A percentile compares a stretch with the other conserved stretches of the same genome.
These are phyloP conservation scores for Heliconius congener DNA, from an alignment of 1,140 invertebrate species.

Conservation along the genomic window DNA sequence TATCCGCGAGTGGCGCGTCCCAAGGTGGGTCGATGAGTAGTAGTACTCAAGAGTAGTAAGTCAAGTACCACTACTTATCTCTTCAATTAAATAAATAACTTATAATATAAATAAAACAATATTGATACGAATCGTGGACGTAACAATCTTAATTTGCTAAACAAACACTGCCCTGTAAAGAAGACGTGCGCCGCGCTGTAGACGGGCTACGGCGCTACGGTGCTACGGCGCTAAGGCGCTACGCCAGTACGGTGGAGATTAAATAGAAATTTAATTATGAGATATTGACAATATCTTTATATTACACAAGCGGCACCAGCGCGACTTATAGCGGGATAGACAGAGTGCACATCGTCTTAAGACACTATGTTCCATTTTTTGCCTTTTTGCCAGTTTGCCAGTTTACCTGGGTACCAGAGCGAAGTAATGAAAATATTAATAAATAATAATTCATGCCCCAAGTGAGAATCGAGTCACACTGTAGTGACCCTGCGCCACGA, in stretches of 20 bases:
- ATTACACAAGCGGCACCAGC: too few relatives aligned
- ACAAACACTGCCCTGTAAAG: slow-evolving; percentile 18
- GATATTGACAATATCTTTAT: not conserved
- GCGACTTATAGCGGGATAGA: too few relatives aligned
- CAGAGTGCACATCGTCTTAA: not conserved
- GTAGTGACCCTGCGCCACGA: not conserved
- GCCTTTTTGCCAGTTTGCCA: too few relatives aligned
- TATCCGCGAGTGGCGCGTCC: too few relatives aligned
- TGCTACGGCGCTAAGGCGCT: slow-evolving; percentile 24
- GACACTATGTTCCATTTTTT: not conserved
- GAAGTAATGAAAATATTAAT: too few relatives aligned
- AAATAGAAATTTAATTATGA: not conserved
- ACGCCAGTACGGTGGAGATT: not conserved
- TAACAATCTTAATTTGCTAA: slow-evolving; percentile 27
- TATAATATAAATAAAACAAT: not conserved
- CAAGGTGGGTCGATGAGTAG: too few relatives aligned
- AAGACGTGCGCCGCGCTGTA: slow-evolving; percentile 30
- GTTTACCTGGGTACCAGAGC: too few relatives aligned
- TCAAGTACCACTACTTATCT: not conserved
- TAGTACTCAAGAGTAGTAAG: not conserved
- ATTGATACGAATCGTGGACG: slow-evolving; percentile 21
- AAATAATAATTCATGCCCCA: not conserved
- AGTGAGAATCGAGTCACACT: too few relatives aligned
- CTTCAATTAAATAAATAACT: not conserved
- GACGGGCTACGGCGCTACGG: slow-evolving; percentile 30